Base-by-base conservation (phyloP, 2,888 invertebrate genomes). In the Hypsopygia costalis region DNA sequence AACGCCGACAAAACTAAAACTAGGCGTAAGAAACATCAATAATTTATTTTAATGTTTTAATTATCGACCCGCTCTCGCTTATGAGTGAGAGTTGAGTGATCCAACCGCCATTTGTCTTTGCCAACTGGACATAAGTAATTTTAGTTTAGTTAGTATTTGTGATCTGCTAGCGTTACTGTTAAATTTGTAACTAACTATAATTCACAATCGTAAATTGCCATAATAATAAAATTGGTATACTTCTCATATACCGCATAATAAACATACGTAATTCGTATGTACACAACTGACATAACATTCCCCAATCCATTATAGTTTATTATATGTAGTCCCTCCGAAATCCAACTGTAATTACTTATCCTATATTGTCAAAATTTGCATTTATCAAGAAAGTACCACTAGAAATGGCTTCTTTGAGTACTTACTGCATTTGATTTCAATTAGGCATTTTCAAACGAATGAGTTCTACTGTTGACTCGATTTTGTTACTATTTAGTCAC, bases 1-100 rank as follows among this genome's bases (percentile, higher is more conserved):
- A 93, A 93, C 69, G 92, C 92, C 47, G 92, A 92, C 62, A 91
- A 91, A 75, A 80, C 80, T 39, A 89, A 89, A 62, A 63, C 70
- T 29, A 71, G 89, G 72, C 89, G 89, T 58, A 89, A 87, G 63
- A 88, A 87, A 62, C 89, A 89, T 56, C 89, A 89, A 60, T 89
- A 82, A 80, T 44, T 44, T 43, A 51, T 44, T 41, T 48, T 43
- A 51, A 43, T 41, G 47, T 65, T 80, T 78, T 75, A 69, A 71
- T 61, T 56, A 58, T 62, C 73, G 82, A 85, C 85, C 81, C 39
- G 72, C 80, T 80, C 78, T 81, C 72, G 68, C 73, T 64, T 21
- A 11, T 37, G 34, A 57, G 80, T 69, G 71, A 81, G 81, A 81
- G 82, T 58, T 69, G 76, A 71, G 81, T 80, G 81, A 83, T 79